Conservation (phyloP, 2,797 vertebrate species). For the Anabas testudineus region DNA sequence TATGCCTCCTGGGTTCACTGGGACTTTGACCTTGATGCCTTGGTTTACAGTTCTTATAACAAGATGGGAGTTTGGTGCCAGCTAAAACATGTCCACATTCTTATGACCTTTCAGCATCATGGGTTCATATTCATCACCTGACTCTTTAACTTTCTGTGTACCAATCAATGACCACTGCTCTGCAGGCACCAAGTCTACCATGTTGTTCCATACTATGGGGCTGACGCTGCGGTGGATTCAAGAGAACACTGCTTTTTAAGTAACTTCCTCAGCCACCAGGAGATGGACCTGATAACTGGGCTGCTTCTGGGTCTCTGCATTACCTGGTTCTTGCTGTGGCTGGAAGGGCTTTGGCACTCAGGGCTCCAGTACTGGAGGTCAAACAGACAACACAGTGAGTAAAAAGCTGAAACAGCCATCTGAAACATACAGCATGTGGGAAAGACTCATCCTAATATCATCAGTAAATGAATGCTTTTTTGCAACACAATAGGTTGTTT, state of each 20-base stretch:
- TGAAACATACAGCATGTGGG: background rate
- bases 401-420: background rate
- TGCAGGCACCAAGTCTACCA: constrained; percentile 88
- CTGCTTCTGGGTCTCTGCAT: constrained; percentile 91
- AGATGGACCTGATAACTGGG: constrained; percentile 90
- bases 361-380: constrained; percentile 86
- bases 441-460: background rate
- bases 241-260: constrained; percentile 87
- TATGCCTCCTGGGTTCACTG: too few species aligned
- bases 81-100: too few species aligned
- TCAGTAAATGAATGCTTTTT: too few species aligned
- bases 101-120: too few species aligned
- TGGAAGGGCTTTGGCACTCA: constrained; percentile 80
- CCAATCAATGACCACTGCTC: background rate
- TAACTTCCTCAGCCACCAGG: constrained; percentile 89
- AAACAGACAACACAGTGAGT: constrained; percentile 86
- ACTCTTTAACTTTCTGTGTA: background rate
- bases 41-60: too few species aligned
- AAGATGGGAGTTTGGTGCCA: too few species aligned
- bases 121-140: too few species aligned
- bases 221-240: constrained; percentile 85
- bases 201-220: constrained; percentile 89
- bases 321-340: constrained; percentile 90
- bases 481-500: too few species aligned
- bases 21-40: too few species aligned